Evolutionary conservation across 2,797 vertebrate genomes (phyloP), one percentile per base, ranked within the genome.

Genomic region (Eospalax fontanierii): DNA sequence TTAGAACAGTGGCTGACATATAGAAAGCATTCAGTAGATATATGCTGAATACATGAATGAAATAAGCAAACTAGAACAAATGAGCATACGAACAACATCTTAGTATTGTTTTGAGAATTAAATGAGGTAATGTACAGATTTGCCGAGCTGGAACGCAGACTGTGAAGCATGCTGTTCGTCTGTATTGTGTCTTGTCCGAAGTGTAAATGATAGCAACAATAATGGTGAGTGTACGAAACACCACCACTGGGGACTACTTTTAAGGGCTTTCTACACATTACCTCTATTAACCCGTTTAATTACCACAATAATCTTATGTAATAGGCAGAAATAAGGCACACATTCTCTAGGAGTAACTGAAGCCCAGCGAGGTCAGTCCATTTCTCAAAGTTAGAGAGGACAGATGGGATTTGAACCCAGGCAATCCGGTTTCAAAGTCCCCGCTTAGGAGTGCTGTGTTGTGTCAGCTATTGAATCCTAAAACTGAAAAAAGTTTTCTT

Each of bases 201-300:
- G 35, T 76, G 33, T 65, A 90, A 66, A 71, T 61, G 21, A 35
- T 8, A 85, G 8, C 65, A 70, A 6, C 30, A 40, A 43, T 81
- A 75, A 92, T 79, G 16, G 26, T 43, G 33, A 78, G 28, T 3
- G 24, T 50, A 92, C 59, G 90, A 81, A 74, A 83, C 24, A 88
- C 54, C 28, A 9, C 54, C 28, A 9, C 16, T 54, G 65, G 66
- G 15, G 35, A 89, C 24, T 82, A 63, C 68, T 61, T 54, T 38
- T 76, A 92, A 95, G 43, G 71, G 15, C n/a, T 93, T 86, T 86
- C 70, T 86, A 11, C 65, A 22, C 85, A 65, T 59, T 61, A 68
- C 43, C 19, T 73, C 38, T 87, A 65, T 65, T 61, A 73, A 50
- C 19, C 76, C 38, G 79, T 74, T 92, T 71, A 80, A 87, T 87